These are phyloP conservation scores for Erpornis zantholeuca DNA, from an alignment of 2,113 vertebrate species.

Conservation along the genomic window DNA sequence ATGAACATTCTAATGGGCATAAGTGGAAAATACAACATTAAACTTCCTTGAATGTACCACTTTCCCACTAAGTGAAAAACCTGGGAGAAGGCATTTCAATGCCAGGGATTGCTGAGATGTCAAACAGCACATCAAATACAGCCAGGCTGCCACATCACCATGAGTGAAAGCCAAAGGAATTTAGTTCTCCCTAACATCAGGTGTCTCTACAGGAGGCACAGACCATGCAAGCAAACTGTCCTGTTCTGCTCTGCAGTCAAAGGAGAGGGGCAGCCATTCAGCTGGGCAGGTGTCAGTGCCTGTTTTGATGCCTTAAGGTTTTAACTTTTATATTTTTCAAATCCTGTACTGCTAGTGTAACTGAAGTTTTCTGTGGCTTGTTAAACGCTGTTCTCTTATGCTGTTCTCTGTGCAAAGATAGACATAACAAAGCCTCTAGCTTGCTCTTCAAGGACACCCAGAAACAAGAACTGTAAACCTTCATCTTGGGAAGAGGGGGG, in stretches of 20 bases:
- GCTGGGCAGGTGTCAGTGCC: not conserved
- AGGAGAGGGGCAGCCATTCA: not conserved
- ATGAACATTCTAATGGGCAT: not conserved
- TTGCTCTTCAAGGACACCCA: too few relatives aligned
- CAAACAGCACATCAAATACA: not conserved
- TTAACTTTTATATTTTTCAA: too few relatives aligned
- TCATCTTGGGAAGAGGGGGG: too few relatives aligned
- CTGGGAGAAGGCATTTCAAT: not conserved
- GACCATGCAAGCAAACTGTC: not conserved
- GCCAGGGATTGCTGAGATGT: not conserved
- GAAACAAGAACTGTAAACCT: too few relatives aligned
- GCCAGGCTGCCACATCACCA: not conserved
- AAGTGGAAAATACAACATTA: not conserved
- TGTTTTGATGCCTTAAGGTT: too few relatives aligned
- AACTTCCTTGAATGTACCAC: not conserved
- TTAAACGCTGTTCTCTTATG: too few relatives aligned
- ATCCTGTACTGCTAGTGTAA: too few relatives aligned
- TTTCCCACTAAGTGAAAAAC: not conserved
- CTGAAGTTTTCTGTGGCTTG: too few relatives aligned
- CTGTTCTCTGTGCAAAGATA: too few relatives aligned
- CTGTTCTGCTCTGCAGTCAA: not conserved
- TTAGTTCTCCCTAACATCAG: not conserved
- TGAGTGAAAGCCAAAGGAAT: not conserved
- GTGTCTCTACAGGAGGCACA: not conserved
- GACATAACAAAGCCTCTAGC: too few relatives aligned